A percentile compares a stretch with the other conserved stretches of the same genome.
These are phyloP conservation scores for Peromyscus leucopus DNA, from an alignment of 2,113 vertebrate species.

Conservation along the genomic window DNA sequence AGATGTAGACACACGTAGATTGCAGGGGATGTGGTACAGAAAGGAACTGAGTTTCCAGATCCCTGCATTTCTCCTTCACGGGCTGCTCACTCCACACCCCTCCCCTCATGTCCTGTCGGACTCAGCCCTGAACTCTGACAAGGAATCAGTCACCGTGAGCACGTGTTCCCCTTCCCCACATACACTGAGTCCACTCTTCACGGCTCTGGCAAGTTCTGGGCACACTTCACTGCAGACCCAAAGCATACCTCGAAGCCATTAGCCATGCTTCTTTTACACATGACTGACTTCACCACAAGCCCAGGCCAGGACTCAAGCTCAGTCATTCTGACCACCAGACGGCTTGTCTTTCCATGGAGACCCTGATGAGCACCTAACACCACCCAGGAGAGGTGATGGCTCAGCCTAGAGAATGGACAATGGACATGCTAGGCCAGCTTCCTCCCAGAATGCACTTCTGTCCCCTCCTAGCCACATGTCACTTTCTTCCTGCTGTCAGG, in stretches of 20 bases:
- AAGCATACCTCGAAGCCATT: rapidly evolving
- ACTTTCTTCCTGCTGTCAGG: not conserved
- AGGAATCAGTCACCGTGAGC: not conserved
- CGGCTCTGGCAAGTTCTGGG: not conserved
- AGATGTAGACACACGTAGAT: too few relatives aligned
- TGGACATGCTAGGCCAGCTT: rapidly evolving
- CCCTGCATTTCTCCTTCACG: rapidly evolving
- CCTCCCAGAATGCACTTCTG: not conserved
- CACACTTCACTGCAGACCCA: rapidly evolving
- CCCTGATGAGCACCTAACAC: not conserved
- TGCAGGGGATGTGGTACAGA: rapidly evolving
- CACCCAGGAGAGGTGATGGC: not conserved
- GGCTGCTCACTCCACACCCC: not conserved
- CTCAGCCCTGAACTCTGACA: not conserved
- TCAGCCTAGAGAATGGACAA: not conserved
- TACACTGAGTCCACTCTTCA: not conserved
- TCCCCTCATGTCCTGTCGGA: not conserved
- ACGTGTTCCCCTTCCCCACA: rapidly evolving
- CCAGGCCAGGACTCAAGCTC: too few relatives aligned
- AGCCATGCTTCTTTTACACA: not conserved
- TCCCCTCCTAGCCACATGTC: rapidly evolving
- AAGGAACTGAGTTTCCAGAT: too few relatives aligned
- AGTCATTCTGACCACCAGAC: not conserved
- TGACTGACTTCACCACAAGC: too few relatives aligned
- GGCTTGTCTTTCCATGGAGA: not conserved